Conservation (phyloP, 2,888 invertebrate species). For the Sturmia bella region DNA sequence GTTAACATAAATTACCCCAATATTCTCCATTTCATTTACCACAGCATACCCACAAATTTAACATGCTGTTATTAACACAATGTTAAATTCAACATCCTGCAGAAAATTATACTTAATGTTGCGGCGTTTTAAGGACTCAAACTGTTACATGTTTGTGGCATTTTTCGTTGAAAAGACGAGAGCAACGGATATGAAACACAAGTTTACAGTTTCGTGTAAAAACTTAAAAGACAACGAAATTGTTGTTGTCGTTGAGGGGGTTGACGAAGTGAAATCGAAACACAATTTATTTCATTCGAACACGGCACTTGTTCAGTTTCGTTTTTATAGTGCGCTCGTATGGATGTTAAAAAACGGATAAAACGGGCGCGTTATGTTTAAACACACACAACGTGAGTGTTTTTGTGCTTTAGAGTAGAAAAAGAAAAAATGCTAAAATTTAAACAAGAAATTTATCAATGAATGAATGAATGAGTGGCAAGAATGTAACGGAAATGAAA, state of each 20-base stretch:
- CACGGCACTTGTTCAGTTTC: slow-evolving; percentile 77
- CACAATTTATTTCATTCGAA: slow-evolving; percentile 64
- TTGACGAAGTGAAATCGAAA: slow-evolving; percentile 63
- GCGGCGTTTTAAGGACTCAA: slow-evolving; percentile 18
- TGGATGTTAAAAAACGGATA: slow-evolving; percentile 77
- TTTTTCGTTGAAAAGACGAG: background rate
- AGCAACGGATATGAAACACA: slow-evolving; percentile 36
- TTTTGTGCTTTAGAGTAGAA: slow-evolving; percentile 17
- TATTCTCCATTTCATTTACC: slow-evolving; percentile 26
- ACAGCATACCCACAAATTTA: slow-evolving; percentile 23
- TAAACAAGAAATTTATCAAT: slow-evolving; percentile 28
- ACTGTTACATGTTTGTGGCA: slow-evolving; percentile 24
- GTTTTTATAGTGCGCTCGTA: slow-evolving; percentile 81
- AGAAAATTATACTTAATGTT: background rate
- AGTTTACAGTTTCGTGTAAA: slow-evolving; percentile 37
- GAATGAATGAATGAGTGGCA: slow-evolving; percentile 24
- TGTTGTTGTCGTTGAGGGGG: slow-evolving; percentile 50
- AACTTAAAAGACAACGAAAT: slow-evolving; percentile 5
- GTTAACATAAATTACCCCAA: slow-evolving; percentile 8
- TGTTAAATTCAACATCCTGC: background rate
- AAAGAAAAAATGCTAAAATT: background rate
- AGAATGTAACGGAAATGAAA: slow-evolving; percentile 19
- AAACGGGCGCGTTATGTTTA: slow-evolving; percentile 55
- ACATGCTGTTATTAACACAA: slow-evolving; percentile 4
- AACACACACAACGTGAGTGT: slow-evolving; percentile 56